Percentiles rank a stretch among this genome's conserved stretches.
These are phyloP conservation scores for Laterallus jamaicensis DNA, from an alignment of 2,113 vertebrate species.

Conservation along the genomic window DNA sequence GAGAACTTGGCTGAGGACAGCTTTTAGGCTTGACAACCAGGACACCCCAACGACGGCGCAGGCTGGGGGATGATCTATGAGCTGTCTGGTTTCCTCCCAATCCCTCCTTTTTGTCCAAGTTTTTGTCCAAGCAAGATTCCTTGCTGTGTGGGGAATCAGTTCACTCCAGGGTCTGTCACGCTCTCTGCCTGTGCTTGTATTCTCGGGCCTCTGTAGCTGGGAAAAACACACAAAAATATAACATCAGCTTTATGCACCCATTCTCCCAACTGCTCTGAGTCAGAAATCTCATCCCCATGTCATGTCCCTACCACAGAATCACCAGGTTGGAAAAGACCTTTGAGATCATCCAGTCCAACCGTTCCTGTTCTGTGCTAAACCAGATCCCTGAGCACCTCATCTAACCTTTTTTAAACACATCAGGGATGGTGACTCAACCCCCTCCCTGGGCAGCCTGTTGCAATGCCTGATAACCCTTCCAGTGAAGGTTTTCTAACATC, in stretches of 20 bases:
- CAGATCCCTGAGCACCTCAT: no score
- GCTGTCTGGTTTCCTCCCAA: neutral
- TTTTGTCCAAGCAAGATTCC: neutral
- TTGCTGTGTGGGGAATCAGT: neutral
- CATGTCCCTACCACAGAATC: no score
- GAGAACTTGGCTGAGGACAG: neutral
- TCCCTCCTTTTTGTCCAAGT: neutral
- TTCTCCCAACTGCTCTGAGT: neutral
- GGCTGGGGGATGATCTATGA: neutral
- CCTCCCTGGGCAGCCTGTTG: no score
- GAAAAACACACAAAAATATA: neutral
- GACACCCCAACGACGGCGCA: neutral
- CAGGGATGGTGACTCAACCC: no score
- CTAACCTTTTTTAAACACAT: no score
- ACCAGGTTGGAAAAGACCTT: no score
- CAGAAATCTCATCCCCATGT: neutral
- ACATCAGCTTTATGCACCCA: neutral
- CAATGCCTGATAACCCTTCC: no score
- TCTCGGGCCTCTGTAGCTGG: slow-evolving; percentile 32
- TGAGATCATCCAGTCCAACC: no score
- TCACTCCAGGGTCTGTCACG: neutral
- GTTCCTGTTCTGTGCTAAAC: no score
- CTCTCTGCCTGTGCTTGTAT: neutral
- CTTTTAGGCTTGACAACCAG: neutral
- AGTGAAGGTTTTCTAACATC: no score